Conservation (phyloP, 2,797 vertebrate genomes). For the Sebastes melanostomus region DNA sequence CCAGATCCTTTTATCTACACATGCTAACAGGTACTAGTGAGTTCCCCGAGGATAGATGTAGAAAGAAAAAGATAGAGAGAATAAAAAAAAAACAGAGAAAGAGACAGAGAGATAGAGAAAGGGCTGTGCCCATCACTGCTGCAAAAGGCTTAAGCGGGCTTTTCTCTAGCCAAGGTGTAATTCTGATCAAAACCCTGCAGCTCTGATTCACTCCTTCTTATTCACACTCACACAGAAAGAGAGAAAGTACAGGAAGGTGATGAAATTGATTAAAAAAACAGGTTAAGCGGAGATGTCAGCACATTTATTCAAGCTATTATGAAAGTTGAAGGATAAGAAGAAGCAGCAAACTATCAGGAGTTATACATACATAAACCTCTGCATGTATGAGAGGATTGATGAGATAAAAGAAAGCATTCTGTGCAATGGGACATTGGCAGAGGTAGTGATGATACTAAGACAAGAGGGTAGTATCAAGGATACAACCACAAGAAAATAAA, state of each 20-base stretch:
- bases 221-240: conserved; percentile 22
- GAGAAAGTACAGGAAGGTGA: conserved; percentile 32
- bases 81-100: conserved; percentile 19
- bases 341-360: no score
- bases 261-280: conserved; percentile 50
- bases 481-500: neutral
- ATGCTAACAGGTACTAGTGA: conserved; percentile 74
- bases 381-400: neutral
- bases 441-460: neutral
- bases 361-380: neutral
- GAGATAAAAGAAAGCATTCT: neutral
- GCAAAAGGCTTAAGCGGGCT: conserved; percentile 47
- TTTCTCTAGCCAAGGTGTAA: conserved; percentile 51
- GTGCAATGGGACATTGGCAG: neutral
- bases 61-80: conserved; percentile 24
- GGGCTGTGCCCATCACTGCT: conserved; percentile 33
- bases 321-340: conserved; percentile 2
- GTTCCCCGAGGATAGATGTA: conserved; percentile 46
- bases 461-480: neutral
- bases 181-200: conserved; percentile 52
- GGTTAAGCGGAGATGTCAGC: conserved; percentile 32
- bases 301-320: conserved; percentile 35
- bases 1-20: conserved; percentile 75
- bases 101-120: conserved; percentile 13
- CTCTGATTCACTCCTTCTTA: conserved; percentile 22